Conservation (phyloP, 2,797 vertebrate species). For the Helostoma temminkii region DNA sequence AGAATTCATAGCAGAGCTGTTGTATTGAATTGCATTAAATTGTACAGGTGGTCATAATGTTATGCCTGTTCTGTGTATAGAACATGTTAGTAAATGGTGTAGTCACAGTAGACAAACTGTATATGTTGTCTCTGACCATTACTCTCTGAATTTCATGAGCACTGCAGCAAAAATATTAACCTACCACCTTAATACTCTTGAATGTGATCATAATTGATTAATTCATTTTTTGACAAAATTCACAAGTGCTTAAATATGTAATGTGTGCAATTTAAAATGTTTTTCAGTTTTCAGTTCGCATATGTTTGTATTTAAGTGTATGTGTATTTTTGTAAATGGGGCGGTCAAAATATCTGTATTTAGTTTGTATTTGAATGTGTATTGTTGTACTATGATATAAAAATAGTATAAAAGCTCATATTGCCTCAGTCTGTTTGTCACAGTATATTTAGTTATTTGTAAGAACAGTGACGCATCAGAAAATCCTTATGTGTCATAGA, state of each 20-base stretch:
- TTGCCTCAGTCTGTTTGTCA: neutral
- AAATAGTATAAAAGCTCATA: neutral
- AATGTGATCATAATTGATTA: slow-evolving; percentile 2
- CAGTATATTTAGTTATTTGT: neutral
- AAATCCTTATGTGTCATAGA: neutral
- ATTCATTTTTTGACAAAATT: neutral
- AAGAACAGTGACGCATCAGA: neutral
- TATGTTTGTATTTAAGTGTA: no score
- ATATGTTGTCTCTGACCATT: neutral
- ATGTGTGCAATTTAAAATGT: no score
- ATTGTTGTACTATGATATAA: slow-evolving; percentile 1
- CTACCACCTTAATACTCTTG: neutral
- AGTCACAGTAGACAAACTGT: neutral
- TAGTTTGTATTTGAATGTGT: no score
- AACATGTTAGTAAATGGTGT: no score
- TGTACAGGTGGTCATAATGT: no score
- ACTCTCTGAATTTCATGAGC: slow-evolving; percentile 1
- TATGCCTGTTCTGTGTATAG: no score
- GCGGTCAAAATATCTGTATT: no score
- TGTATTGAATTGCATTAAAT: no score
- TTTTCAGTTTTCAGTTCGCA: no score
- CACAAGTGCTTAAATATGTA: slow-evolving; percentile 37
- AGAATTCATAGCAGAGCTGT: no score
- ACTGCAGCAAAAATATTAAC: neutral
- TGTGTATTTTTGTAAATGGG: no score